A percentile compares a stretch with the other conserved stretches of the same genome.
phyloP scores from a whole-genome alignment of 2,797 vertebrate species.

The Dicrostonyx torquatus region DNA sequence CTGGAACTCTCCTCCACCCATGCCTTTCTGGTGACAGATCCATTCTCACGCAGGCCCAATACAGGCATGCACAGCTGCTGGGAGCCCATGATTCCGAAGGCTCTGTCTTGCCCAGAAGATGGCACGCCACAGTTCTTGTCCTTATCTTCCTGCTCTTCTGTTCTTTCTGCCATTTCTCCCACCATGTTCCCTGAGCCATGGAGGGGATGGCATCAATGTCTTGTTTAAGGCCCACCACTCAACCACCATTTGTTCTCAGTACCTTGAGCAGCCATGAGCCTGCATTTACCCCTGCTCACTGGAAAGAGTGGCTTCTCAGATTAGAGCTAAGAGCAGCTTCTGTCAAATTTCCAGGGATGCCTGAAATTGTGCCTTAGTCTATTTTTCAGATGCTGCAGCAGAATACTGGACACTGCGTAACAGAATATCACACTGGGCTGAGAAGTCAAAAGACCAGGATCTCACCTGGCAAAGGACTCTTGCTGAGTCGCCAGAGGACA shows the following conservation, averaged over 20 bases:
- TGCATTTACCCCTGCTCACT: background rate
- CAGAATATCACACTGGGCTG: no score
- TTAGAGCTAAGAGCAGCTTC: background rate
- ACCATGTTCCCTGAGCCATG: background rate
- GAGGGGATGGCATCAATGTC: background rate
- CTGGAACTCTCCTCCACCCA: background rate
- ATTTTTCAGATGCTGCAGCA: background rate
- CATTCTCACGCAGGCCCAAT: background rate
- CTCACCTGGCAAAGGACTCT: background rate
- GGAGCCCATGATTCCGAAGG: background rate
- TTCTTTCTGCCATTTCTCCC: background rate
- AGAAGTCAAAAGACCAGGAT: background rate
- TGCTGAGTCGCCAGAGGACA: background rate
- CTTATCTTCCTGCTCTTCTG: no score
- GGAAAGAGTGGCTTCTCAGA: background rate
- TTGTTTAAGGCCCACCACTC: background rate
- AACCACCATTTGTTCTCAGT: background rate
- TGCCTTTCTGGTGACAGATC: background rate
- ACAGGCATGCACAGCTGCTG: background rate
- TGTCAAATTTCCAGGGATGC: background rate
- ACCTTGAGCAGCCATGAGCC: background rate
- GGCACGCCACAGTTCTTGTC: background rate
- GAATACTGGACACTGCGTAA: background rate
- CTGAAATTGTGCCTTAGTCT: rapidly evolving
- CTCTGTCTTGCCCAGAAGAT: background rate